Evolutionary conservation across 2,888 invertebrate genomes (phyloP).

Genomic region (Rutpela maculata): DNA sequence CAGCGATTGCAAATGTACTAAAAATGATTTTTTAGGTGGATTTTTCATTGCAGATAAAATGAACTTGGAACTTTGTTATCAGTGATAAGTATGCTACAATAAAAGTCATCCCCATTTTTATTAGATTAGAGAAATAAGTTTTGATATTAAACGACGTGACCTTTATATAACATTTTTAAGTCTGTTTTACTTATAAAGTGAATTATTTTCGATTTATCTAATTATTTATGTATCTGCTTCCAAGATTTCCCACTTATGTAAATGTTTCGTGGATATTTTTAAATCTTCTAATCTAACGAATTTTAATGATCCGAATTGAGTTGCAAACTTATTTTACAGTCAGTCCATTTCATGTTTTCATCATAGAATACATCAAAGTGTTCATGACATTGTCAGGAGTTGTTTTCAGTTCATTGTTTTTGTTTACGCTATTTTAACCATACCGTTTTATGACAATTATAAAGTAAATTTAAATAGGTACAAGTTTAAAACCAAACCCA

Average conservation of each 20-base stretch:
- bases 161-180: constrained; percentile 57
- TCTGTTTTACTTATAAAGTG: constrained; percentile 22
- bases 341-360: not conserved
- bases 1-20: constrained; percentile 54
- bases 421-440: constrained; percentile 21
- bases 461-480: not conserved
- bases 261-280: not conserved
- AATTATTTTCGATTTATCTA: constrained; percentile 36
- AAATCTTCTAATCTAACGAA: not conserved
- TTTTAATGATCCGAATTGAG: not conserved
- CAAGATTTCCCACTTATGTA: not conserved
- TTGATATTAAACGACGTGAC: constrained; percentile 58
- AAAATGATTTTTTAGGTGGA: constrained; percentile 61
- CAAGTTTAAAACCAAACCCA: not conserved
- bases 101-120: constrained; percentile 65
- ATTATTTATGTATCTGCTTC: not conserved
- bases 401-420: constrained; percentile 49
- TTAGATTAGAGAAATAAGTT: constrained; percentile 63
- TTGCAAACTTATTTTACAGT: not conserved
- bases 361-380: constrained; percentile 1
- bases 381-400: constrained; percentile 48
- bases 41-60: constrained; percentile 55
- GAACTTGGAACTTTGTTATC: constrained; percentile 70
- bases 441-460: not conserved
- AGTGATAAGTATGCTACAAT: constrained; percentile 60